A percentile compares a stretch with the other conserved stretches of the same genome.
Evolutionary conservation across 2,888 invertebrate genomes (phyloP).

Genomic region (Chrysolina oricalcia): DNA sequence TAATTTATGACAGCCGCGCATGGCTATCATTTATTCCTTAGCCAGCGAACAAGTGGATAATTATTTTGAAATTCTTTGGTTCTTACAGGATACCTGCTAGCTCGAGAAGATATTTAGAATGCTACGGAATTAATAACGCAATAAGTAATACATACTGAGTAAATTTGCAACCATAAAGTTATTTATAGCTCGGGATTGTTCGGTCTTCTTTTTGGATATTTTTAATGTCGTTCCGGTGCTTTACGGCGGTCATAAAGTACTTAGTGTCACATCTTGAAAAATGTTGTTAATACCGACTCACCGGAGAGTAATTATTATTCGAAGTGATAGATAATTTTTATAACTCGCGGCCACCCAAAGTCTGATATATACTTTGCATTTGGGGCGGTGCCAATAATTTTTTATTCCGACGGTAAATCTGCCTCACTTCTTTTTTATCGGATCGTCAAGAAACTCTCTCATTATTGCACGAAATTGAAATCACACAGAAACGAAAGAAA

Average conservation of each 20-base stretch:
- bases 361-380: background rate
- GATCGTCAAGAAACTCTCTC: too few relatives aligned
- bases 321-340: constrained; percentile 9
- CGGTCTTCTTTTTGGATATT: constrained; percentile 24
- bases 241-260: constrained; percentile 18
- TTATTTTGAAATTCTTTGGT: constrained; percentile 34
- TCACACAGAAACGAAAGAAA: too few relatives aligned
- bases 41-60: constrained; percentile 30
- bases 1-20: constrained; percentile 26
- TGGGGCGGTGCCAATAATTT: background rate
- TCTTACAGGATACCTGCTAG: constrained; percentile 35
- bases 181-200: constrained; percentile 25
- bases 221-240: constrained; percentile 16
- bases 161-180: constrained; percentile 32
- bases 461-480: too few relatives aligned
- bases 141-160: constrained; percentile 35
- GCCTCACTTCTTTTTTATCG: too few relatives aligned
- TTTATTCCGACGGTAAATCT: too few relatives aligned
- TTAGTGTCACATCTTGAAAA: constrained; percentile 30
- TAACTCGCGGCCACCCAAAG: constrained; percentile 12
- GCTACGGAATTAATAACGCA: constrained; percentile 32
- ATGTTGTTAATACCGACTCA: constrained; percentile 15
- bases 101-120: constrained; percentile 30
- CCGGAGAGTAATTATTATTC: constrained; percentile 11
- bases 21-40: constrained; percentile 30